Conservation (phyloP, 2,888 invertebrate genomes). For the Athetis lepigone region DNA sequence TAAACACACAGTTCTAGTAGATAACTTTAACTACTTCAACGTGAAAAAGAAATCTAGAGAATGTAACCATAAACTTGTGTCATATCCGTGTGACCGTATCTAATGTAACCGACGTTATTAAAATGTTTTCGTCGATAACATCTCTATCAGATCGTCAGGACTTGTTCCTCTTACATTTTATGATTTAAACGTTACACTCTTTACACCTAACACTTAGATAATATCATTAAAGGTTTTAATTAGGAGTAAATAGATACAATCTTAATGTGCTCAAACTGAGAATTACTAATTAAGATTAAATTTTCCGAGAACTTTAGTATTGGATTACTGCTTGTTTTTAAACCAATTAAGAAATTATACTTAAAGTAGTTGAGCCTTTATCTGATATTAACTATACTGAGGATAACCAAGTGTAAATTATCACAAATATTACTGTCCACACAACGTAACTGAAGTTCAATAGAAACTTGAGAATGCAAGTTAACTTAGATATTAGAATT, state of each 20-base stretch:
- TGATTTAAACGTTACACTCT: conserved; percentile 6
- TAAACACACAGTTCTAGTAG: conserved; percentile 29
- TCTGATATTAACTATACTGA: not conserved
- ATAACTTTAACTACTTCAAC: conserved; percentile 46
- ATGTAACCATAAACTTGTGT: conserved; percentile 52
- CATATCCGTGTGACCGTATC: conserved; percentile 46
- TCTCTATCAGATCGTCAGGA: conserved; percentile 33
- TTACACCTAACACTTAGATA: conserved; percentile 19
- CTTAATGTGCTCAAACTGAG: conserved; percentile 18
- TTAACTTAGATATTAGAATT: conserved; percentile 29
- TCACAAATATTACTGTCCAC: not conserved
- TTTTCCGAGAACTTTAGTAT: conserved; percentile 9
- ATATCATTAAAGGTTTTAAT: conserved; percentile 31
- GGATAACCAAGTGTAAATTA: conserved; percentile 2
- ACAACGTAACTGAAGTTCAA: not conserved
- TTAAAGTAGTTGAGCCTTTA: not conserved
- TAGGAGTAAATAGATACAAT: conserved; percentile 34
- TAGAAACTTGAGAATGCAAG: conserved; percentile 26
- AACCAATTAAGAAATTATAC: conserved; percentile 15
- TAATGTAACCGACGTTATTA: conserved; percentile 39
- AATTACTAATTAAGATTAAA: conserved; percentile 13
- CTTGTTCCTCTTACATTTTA: conserved; percentile 21
- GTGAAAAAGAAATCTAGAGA: conserved; percentile 53
- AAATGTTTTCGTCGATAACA: conserved; percentile 40
- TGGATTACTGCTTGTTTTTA: conserved; percentile 14